Evolutionary conservation across 2,797 vertebrate genomes (phyloP).

Genomic region (Urocyon cinereoargenteus): DNA sequence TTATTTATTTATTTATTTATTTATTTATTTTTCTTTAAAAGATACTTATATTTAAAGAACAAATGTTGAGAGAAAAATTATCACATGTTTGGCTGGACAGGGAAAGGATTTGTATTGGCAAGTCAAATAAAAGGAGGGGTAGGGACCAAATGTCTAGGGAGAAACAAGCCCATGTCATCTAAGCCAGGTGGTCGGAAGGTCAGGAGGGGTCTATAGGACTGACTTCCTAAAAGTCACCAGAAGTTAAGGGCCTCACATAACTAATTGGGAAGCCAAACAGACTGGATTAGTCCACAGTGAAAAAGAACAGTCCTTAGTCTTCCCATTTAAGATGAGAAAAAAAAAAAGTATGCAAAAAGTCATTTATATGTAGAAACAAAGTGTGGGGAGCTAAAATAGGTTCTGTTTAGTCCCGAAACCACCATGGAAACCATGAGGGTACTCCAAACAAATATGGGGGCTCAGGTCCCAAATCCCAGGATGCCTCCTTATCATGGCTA

Average conservation of each 20-base stretch:
- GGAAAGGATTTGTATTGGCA: not conserved
- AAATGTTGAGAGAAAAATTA: slow-evolving; percentile 45
- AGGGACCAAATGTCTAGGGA: not conserved
- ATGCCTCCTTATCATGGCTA: not conserved
- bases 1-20: not conserved
- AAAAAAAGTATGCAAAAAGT: too few relatives aligned
- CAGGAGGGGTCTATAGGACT: not conserved
- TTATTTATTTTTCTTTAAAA: too few relatives aligned
- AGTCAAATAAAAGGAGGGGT: not conserved
- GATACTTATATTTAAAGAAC: not conserved
- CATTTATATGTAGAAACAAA: too few relatives aligned
- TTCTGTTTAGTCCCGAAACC: too few relatives aligned
- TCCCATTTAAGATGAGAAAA: not conserved
- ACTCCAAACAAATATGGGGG: not conserved
- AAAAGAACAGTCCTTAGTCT: not conserved
- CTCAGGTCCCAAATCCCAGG: not conserved
- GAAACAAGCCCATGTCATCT: not conserved
- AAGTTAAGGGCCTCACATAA: not conserved
- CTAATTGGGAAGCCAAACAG: not conserved
- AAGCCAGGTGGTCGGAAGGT: not conserved
- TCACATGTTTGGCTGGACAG: not conserved
- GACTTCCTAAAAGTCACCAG: not conserved
- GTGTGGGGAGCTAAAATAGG: too few relatives aligned
- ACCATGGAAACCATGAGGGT: not conserved
- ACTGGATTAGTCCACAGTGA: not conserved